phyloP scores from a whole-genome alignment of 2,888 invertebrate genomes.

The Hydrotaea diabolus region DNA sequence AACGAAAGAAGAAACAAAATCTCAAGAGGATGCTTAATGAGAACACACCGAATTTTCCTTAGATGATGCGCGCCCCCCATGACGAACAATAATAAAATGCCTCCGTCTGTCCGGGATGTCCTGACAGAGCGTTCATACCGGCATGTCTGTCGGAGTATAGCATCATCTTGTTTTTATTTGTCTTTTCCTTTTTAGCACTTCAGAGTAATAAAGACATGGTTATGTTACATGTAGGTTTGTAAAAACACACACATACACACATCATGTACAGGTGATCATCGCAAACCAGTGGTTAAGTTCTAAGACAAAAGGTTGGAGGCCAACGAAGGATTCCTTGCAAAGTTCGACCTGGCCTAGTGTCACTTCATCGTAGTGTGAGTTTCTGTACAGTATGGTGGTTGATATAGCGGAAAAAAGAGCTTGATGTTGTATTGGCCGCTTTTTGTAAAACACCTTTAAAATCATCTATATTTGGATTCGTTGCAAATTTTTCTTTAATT shows the following conservation, averaged over 20 bases:
- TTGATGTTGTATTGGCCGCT: no score
- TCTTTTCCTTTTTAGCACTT: slow-evolving; percentile 35
- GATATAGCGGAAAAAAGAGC: no score
- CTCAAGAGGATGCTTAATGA: slow-evolving; percentile 49
- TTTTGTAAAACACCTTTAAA: no score
- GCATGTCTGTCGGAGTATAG: neutral
- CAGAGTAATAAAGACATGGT: slow-evolving; percentile 32
- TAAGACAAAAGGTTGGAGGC: no score
- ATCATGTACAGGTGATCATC: neutral
- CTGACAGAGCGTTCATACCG: neutral
- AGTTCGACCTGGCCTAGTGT: no score
- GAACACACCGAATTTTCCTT: slow-evolving; percentile 31
- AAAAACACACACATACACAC: neutral
- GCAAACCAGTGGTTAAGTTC: neutral
- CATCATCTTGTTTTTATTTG: slow-evolving; percentile 38
- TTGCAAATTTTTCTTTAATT: no score
- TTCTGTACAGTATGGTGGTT: no score
- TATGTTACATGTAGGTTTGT: neutral
- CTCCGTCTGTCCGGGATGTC: neutral
- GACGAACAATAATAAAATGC: slow-evolving; percentile 3
- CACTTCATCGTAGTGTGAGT: no score
- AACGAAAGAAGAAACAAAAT: slow-evolving; percentile 23
- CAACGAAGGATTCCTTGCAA: no score
- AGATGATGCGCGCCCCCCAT: slow-evolving; percentile 4
- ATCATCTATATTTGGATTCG: no score